Evolutionary conservation across 2,113 vertebrate genomes (phyloP), one percentile per base, ranked within the genome.

Genomic region (Entelurus aequoreus): DNA sequence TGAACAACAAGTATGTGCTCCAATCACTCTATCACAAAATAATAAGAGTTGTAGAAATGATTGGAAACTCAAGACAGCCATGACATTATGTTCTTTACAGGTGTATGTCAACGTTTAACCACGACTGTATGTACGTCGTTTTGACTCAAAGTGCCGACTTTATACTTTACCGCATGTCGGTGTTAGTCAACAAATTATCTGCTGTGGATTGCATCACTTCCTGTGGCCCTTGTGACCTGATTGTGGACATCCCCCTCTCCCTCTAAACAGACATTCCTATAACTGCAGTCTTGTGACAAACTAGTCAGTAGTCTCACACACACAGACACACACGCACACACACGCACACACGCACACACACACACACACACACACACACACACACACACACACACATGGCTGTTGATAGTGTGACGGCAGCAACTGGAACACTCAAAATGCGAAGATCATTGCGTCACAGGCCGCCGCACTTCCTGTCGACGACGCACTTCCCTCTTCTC

Each of bases 231-330:
- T 67, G 48, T 0, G 63, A 69, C 60, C 58, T 57, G 62, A 47
- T 36, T 58, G 48, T 65, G 62, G 55, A 40, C 61, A 58, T 48
- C 66, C 61, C 67, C 60, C 50, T 71, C 58, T 60, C 63, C 62
- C 68, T 65, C 61, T 44, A 56, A 40, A 61, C 4, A 54, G 65
- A 67, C 50, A 80, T 79, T 84, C 76, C 78, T 69, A 74, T 75
- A 75, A 85, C 78, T 69, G 73, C 61, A 76, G 78, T 81, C 83
- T 80, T 81, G 80, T 85, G 83, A 87, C 83, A 78, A 59, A 55
- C 66, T 58, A 53, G 68, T 71, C 71, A 65, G 65, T 67, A 40
- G 16, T 36, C 12, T 61, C 71, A 80, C 78, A 75, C 79, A 77
- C 77, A 78, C 75, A 65, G 68, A n/a, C n/a, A n/a, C n/a, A n/a